Percentiles rank a stretch among this genome's conserved stretches.
Conservation (phyloP, 2,888 invertebrate genomes). For the Lasioglossum leucozonium region DNA sequence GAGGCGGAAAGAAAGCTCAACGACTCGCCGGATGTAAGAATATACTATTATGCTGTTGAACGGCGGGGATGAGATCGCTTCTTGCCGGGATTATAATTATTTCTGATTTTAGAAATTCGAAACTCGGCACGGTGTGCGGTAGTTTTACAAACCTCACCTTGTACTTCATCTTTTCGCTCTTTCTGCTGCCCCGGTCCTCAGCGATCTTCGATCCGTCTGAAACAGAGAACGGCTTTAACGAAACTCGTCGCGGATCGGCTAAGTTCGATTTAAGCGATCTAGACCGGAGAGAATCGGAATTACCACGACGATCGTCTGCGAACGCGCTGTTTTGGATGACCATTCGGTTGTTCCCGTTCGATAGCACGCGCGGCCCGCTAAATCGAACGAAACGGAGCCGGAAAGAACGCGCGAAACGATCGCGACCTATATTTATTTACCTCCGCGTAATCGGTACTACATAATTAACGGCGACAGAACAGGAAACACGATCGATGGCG, state of each 20-base stretch:
- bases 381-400: background rate
- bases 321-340: background rate
- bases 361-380: background rate
- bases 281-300: background rate
- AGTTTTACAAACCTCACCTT: slow-evolving; percentile 74
- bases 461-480: too few relatives aligned
- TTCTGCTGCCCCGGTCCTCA: background rate
- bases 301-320: slow-evolving; percentile 4
- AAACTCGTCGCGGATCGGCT: background rate
- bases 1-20: slow-evolving; percentile 16
- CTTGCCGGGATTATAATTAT: background rate
- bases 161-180: slow-evolving; percentile 76
- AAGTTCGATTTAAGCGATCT: background rate
- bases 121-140: background rate
- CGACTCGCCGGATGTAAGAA: background rate
- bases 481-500: too few relatives aligned
- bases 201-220: slow-evolving; percentile 60
- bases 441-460: background rate
- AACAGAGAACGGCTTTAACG: slow-evolving; percentile 65
- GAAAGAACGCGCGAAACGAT: background rate
- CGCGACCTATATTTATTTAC: background rate
- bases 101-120: background rate
- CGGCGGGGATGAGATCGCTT: background rate
- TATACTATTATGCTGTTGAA: background rate
- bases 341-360: background rate